A percentile compares a stretch with the other conserved stretches of the same genome.
Evolutionary conservation across 2,888 invertebrate genomes (phyloP).

Genomic region (Lepidochrysops patricia): DNA sequence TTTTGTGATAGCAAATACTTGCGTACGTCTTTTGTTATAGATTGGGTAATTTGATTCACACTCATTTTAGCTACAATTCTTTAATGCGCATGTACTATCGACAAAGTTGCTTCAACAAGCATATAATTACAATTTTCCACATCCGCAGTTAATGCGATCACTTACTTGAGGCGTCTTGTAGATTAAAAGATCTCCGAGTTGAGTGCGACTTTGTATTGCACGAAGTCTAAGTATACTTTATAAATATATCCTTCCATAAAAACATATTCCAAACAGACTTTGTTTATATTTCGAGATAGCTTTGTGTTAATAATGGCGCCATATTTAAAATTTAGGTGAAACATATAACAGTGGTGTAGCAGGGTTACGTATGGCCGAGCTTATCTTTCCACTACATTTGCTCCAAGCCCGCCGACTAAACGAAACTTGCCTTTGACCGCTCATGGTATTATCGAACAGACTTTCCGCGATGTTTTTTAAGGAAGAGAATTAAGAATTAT

Average conservation of each 20-base stretch:
- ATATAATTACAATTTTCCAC: no score
- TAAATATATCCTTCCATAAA: not conserved
- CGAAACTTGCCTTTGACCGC: conserved; percentile 32
- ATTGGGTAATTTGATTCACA: not conserved
- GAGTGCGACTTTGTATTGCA: no score
- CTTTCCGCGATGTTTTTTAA: not conserved
- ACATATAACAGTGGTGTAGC: not conserved
- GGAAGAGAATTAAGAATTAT: no score
- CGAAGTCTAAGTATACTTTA: no score
- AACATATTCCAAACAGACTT: no score
- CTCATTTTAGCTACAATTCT: no score
- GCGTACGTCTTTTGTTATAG: not conserved
- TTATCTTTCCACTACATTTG: conserved; percentile 53
- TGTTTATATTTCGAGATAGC: not conserved
- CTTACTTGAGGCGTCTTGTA: no score
- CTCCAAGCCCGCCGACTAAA: conserved; percentile 39
- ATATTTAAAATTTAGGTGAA: conserved; percentile 10
- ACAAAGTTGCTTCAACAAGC: no score
- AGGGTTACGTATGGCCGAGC: conserved; percentile 9
- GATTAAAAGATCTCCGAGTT: no score
- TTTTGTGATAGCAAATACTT: not conserved
- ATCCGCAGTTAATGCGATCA: no score
- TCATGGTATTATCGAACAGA: conserved; percentile 22
- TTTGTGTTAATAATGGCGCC: not conserved
- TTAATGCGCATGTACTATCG: no score